Evolutionary conservation across 2,888 invertebrate genomes (phyloP), one percentile per base, ranked within the genome.

Genomic region (Oscheius onirici): DNA sequence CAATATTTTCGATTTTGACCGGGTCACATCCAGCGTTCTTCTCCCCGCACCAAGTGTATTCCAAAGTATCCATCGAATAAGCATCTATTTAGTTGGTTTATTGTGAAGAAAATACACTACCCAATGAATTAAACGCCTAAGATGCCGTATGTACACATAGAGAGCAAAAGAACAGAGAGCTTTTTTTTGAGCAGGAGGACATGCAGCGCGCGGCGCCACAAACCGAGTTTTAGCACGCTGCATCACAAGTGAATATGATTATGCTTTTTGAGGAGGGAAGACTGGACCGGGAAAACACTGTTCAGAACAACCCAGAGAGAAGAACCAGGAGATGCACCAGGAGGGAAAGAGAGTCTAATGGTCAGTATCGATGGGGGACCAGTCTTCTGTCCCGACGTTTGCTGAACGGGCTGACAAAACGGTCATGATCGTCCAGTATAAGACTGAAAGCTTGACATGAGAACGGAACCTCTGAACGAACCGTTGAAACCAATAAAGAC

Each of bases 1-100:
- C 82, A 66, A 80, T 74, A 40, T 68, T 63, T 34, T 71, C 76
- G 57, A 74, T 70, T 44, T 77, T 73, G 43, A 77, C 77, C 46
- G 76, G 73, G 24, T 72, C 66, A 65, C 77, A 77, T 57, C 75
- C 74, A 41, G 57, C 63, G 55, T 76, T 72, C 69, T 70, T 73
- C 63, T 60, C 51, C 3, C 75, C 72, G 71, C 80, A 81, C 81
- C 79, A 80, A 26, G 75, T 69, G 69, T 80, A 82, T 54, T 76
- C 76, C 69, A 81, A 72, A 43, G 79, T 79, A 58, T 75, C 77
- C 75, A 95, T 95, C 3, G 96, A 96, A 90, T 97, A 97, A 20
- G 96, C 97, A 91, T 95, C 95, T 95, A 8, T 34, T 89, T 82
- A 89, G 67, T 67, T 73, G 72, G 66, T 15, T 70, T 69, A 44